phyloP scores from a whole-genome alignment of 37 sponge, comb jelly and placozoan genomes.

The Petrosia ficiformis region DNA sequence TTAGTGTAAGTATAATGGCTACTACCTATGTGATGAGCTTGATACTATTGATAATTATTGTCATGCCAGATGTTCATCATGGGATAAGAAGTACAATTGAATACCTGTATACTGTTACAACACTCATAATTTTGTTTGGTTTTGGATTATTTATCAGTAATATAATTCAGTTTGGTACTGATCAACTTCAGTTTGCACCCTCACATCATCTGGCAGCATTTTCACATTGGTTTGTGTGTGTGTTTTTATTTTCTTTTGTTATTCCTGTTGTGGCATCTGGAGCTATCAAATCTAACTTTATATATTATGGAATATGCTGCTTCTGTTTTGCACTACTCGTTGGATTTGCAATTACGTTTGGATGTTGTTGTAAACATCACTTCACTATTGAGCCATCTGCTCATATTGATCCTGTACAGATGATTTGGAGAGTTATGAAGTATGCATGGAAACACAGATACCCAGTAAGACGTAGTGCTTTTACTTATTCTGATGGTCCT shows the following conservation, averaged over 20 bases:
- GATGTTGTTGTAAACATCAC: neutral
- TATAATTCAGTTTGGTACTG: neutral
- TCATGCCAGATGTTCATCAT: too few species aligned
- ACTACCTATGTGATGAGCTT: too few species aligned
- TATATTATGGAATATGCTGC: neutral
- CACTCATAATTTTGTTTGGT: too few species aligned
- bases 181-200: neutral
- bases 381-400: neutral
- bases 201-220: neutral
- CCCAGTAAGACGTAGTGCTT: conserved; percentile 2
- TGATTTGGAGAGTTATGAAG: neutral
- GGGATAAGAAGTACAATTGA: too few species aligned
- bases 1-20: neutral
- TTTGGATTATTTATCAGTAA: too few species aligned
- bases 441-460: neutral
- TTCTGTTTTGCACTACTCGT: neutral
- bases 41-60: too few species aligned
- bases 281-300: neutral
- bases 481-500: neutral
- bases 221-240: neutral
- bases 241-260: neutral
- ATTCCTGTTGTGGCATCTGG: neutral
- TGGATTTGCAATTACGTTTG: too few species aligned
- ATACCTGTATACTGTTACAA: too few species aligned
- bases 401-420: neutral